Base-by-base conservation (phyloP, 1,140 invertebrate species). In the Drosophila pruinosa region DNA sequence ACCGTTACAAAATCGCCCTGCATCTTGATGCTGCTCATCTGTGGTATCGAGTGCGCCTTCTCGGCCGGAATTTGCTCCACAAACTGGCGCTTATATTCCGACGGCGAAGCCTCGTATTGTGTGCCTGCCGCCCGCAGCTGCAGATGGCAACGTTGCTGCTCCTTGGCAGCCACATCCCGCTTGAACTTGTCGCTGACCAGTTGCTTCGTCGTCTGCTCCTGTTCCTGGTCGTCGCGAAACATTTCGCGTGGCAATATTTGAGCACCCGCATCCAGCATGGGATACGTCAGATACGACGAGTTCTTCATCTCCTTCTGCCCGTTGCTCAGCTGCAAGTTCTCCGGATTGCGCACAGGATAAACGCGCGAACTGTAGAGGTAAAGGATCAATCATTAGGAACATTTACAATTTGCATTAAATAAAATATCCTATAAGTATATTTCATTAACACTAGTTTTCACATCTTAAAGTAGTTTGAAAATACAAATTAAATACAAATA, bases 31-130 rank as follows among this genome's bases (percentile, higher is more conserved):
- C 89, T 81, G 57, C 79, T 89, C 48, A 90, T 81, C 70, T 91
- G 90, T 1, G 90, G 90, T 59, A 91, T 91, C 5, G 90, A 91
- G 26, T 90, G 79, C 7, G 90, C 90, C 69, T 90, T 91, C 58
- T 91, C 90, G 21, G 80, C 73, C 12, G 85, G 79, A 36, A 79
- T 90, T 43, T 86, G 83, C 52, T 86, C 73, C 4, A 91, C 77
- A 48, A 71, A 91, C 67, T 91, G 89, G 0, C 80, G 77, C 39
- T 74, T 80, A 47, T 91, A 90, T 38, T 91, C 90, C 5, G 89
- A 91, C 1, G 89, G 89, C 4, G 73, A 47, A 1, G 75, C 50
- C 14, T 78, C 76, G 1, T 67, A 57, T 0, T 74, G 57, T 26
- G 74, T 79, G 8, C 68, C 78, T 34, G 71, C 48, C 2, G 72